phyloP scores from a whole-genome alignment of 2,113 vertebrate genomes.

The Ardeotis arabs region DNA sequence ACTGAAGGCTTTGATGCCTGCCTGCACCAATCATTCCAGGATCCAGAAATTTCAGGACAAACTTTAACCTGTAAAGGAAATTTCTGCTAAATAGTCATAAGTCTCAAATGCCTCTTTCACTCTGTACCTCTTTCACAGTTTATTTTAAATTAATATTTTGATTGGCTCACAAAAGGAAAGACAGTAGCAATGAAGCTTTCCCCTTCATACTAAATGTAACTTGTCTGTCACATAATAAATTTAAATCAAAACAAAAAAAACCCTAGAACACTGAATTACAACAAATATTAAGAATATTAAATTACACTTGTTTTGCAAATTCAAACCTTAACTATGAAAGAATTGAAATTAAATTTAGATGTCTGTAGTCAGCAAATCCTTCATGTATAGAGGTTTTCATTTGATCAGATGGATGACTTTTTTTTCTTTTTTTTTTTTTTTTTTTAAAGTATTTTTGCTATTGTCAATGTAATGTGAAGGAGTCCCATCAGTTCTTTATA shows the following conservation, averaged over 20 bases:
- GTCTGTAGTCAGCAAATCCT: background rate
- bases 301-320: constrained; percentile 40
- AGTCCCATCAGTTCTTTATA: constrained; percentile 47
- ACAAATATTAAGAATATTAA: background rate
- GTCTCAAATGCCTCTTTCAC: constrained; percentile 21
- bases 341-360: constrained; percentile 29
- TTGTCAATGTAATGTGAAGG: background rate
- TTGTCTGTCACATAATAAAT: constrained; percentile 9
- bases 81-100: constrained; percentile 31
- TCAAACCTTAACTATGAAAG: constrained; percentile 16
- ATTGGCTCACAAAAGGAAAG: constrained; percentile 53
- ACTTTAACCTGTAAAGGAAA: constrained; percentile 40
- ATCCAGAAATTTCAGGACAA: constrained; percentile 68
- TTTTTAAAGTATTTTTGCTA: background rate
- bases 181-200: constrained; percentile 4
- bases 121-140: background rate
- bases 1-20: constrained; percentile 81
- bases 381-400: constrained; percentile 30
- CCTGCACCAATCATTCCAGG: constrained; percentile 82
- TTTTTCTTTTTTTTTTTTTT: background rate
- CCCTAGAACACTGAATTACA: background rate
- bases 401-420: background rate
- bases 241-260: background rate
- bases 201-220: constrained; percentile 15
- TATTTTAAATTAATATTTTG: constrained; percentile 44